These are phyloP conservation scores for Thalassoma bifasciatum DNA, from an alignment of 2,113 vertebrate species.

Conservation along the genomic window DNA sequence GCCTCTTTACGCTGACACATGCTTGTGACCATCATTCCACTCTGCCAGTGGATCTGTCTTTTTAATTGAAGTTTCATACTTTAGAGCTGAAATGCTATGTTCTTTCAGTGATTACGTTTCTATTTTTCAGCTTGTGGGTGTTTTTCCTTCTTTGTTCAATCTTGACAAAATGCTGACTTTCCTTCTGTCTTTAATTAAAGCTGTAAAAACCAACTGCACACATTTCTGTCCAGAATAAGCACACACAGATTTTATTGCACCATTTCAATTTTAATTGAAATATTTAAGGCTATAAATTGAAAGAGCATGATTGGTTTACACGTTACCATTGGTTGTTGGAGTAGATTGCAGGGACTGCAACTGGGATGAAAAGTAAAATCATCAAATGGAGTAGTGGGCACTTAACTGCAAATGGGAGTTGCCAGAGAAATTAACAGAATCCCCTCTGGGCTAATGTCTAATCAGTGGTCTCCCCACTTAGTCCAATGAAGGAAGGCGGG, in stretches of 20 bases:
- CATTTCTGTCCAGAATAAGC: slow-evolving; percentile 49
- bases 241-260: slow-evolving; percentile 57
- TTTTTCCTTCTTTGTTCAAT: slow-evolving; percentile 12
- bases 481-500: slow-evolving; percentile 57
- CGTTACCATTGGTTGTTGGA: slow-evolving; percentile 60
- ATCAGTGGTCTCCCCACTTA: slow-evolving; percentile 66
- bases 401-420: slow-evolving; percentile 77
- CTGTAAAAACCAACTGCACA: slow-evolving; percentile 43
- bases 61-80: slow-evolving; percentile 39
- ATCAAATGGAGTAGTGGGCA: slow-evolving; percentile 52
- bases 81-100: slow-evolving; percentile 9
- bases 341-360: slow-evolving; percentile 34
- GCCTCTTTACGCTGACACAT: slow-evolving; percentile 49
- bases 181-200: slow-evolving; percentile 52
- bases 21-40: slow-evolving; percentile 53
- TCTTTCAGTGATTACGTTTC: background rate
- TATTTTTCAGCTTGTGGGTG: slow-evolving; percentile 20
- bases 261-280: slow-evolving; percentile 68
- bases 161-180: slow-evolving; percentile 12
- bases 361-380: slow-evolving; percentile 40
- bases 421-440: slow-evolving; percentile 69
- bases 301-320: slow-evolving; percentile 65
- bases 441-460: slow-evolving; percentile 64
- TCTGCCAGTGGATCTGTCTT: slow-evolving; percentile 19
- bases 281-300: slow-evolving; percentile 74